Conservation (phyloP, 1,140 invertebrate species). For the Drosophila mauritiana region DNA sequence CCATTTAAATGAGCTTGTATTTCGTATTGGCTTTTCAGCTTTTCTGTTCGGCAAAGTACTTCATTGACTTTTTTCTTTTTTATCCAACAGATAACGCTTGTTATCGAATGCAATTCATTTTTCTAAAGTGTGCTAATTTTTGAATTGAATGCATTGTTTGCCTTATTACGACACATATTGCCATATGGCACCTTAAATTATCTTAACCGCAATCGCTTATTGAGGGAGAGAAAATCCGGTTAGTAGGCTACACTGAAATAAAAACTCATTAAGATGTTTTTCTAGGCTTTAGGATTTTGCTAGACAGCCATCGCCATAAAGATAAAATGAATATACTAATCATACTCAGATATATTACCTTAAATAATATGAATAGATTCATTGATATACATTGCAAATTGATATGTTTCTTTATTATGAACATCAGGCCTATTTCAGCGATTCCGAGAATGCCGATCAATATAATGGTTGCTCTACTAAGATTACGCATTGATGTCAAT, state of each 20-base stretch:
- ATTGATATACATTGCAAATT: not conserved
- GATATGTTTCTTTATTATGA: not conserved
- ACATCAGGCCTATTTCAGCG: constrained; percentile 20
- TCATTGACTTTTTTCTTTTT: constrained; percentile 11
- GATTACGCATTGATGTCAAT: constrained; percentile 20
- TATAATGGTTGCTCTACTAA: constrained; percentile 22
- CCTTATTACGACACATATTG: constrained; percentile 2
- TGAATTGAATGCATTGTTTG: constrained; percentile 6
- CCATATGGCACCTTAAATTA: constrained; percentile 15
- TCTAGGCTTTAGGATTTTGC: too few species aligned
- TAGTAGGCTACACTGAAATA: constrained; percentile 16
- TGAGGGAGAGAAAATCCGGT: constrained; percentile 24
- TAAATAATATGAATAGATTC: too few species aligned
- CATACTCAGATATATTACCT: too few species aligned
- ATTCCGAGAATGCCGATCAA: constrained; percentile 42
- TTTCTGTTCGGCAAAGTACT: constrained; percentile 43
- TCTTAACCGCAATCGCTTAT: constrained; percentile 31
- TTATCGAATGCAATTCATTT: not conserved
- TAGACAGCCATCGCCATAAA: too few species aligned
- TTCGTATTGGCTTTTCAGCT: constrained; percentile 47
- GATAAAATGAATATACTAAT: too few species aligned
- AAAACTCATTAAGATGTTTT: not conserved
- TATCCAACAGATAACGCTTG: not conserved
- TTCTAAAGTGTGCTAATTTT: constrained; percentile 1
- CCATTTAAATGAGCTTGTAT: constrained; percentile 56